These are phyloP conservation scores for Cheilosia impressa DNA, from an alignment of 2,888 invertebrate species.

Conservation along the genomic window DNA sequence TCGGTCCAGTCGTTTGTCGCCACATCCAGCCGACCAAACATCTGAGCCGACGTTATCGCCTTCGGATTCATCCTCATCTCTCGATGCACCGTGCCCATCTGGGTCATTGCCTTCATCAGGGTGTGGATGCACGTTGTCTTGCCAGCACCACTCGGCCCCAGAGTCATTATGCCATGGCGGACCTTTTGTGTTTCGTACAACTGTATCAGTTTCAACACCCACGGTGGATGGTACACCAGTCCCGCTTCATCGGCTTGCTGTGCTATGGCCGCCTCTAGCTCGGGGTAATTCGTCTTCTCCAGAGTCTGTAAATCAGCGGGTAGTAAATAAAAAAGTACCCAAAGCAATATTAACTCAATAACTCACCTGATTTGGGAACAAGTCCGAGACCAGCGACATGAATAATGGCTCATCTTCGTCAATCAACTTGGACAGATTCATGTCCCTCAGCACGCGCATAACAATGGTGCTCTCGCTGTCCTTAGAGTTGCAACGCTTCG, in stretches of 20 bases:
- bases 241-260: conserved; percentile 92
- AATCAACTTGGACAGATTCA: conserved; percentile 98
- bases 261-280: conserved; percentile 94
- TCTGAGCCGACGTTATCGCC: conserved; percentile 98
- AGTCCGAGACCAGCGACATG: conserved; percentile 96
- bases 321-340: background rate
- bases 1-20: conserved; percentile 99
- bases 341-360: conserved; percentile 7
- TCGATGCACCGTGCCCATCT: conserved; percentile 92
- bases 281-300: conserved; percentile 95
- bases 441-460: conserved; percentile 98
- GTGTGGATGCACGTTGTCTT: conserved; percentile 95
- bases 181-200: conserved; percentile 97
- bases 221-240: conserved; percentile 95
- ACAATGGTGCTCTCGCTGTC: conserved; percentile 98
- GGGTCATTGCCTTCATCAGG: conserved; percentile 94
- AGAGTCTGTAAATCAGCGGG: conserved; percentile 84
- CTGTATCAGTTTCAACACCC: conserved; percentile 97
- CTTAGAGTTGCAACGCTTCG: conserved; percentile 94
- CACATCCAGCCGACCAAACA: conserved; percentile 98
- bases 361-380: conserved; percentile 94
- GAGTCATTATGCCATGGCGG: conserved; percentile 97
- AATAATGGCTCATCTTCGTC: conserved; percentile 99
- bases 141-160: conserved; percentile 97
- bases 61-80: conserved; percentile 99